Base-by-base conservation (phyloP, 2,797 vertebrate species). In the Sylvilagus floridanus region DNA sequence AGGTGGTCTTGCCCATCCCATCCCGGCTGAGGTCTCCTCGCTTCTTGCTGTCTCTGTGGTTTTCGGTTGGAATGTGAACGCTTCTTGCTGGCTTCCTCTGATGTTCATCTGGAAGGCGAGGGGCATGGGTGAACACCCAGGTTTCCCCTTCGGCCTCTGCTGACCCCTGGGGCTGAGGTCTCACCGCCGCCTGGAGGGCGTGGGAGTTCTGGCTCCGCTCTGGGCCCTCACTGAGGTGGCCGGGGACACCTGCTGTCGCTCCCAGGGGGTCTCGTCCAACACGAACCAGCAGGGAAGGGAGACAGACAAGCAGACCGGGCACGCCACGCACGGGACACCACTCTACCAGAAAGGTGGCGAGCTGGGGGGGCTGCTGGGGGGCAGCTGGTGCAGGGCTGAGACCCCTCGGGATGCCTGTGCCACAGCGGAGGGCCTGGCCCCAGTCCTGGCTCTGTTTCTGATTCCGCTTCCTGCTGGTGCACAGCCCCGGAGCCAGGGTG, bases 251-350 rank as follows among this genome's bases (percentile, higher is more conserved):
- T 7, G 7, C 42, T 22, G 7, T 6, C 4, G 3, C 4, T n/a
- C 63, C 32, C 7, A 2, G 1, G 1, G 60, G 79, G 10, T 84
- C 68, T 28, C n/a, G 35, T 5, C 42, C 28, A 88, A 57, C 17
- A 16, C 10, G 1, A 1, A 4, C 68, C 63, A n/a, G 84, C 32
- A 10, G 7, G 30, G 16, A 54, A 32, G 68, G 32, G 19, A 17
- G 11, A 30, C 1, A 30, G 24, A 60, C 16, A 7, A 66, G 35
- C 42, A 21, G 3, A 42, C 7, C 13, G 7, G 35, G 30, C 71
- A 24, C 2, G 5, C 28, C 50, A 14, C 57, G 12, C 2, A 0
- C 3, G 0, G 6, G 81, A 4, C 5, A 28, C 13, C 4, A 7
- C 62, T 47, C 9, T 7, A 42, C 42, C 42, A 42, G 42, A 42